A percentile compares a stretch with the other conserved stretches of the same genome.
Evolutionary conservation across 2,797 vertebrate genomes (phyloP).

Genomic region (Mormyrops attenuatus): DNA sequence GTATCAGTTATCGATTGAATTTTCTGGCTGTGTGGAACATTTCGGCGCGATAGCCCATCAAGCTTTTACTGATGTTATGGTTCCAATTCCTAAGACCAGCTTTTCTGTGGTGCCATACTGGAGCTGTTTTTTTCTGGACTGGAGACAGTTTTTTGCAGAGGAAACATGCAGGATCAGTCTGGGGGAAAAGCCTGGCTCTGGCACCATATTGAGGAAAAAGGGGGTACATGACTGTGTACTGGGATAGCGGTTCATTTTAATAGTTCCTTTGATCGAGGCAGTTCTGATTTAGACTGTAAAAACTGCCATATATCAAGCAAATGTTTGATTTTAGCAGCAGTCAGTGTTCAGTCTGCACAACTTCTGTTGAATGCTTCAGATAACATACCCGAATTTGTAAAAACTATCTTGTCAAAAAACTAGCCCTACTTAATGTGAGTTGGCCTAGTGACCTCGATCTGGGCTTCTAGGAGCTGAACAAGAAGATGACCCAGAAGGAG

Average conservation of each 20-base stretch:
- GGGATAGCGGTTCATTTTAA: neutral
- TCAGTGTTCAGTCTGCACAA: neutral
- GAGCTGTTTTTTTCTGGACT: neutral
- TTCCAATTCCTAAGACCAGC: neutral
- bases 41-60: neutral
- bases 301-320: neutral
- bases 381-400: neutral
- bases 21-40: neutral
- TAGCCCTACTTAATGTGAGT: neutral
- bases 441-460: neutral
- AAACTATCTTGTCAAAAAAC: neutral
- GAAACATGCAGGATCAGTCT: neutral
- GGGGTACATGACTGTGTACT: neutral
- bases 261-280: neutral
- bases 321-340: neutral
- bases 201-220: neutral
- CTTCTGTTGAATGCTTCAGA: neutral
- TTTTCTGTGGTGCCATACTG: neutral
- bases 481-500: constrained; percentile 96
- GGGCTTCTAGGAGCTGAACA: constrained; percentile 79
- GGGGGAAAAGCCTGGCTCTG: neutral
- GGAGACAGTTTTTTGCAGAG: neutral
- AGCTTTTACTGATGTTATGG: neutral
- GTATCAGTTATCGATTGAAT: neutral
- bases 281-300: neutral